Evolutionary conservation across 2,888 invertebrate species (phyloP).

Genomic region (Petrolisthes cinctipes): DNA sequence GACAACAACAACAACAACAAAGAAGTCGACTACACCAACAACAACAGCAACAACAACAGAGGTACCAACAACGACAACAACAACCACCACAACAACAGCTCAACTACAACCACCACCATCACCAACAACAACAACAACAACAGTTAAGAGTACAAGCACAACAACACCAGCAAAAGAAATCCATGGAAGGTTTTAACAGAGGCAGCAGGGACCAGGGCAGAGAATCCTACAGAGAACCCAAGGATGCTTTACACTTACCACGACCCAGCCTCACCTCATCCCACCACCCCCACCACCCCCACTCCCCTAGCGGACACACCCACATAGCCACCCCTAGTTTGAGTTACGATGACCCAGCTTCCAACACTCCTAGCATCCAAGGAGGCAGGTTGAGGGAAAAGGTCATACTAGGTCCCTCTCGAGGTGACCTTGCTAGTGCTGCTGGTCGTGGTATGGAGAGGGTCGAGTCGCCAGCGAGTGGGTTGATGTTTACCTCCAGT

Average conservation of each 20-base stretch:
- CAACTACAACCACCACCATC: slow-evolving; percentile 7
- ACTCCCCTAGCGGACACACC: neutral
- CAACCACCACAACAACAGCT: slow-evolving; percentile 13
- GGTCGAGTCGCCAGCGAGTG: neutral
- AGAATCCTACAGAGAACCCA: slow-evolving; percentile 44
- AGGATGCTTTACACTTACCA: slow-evolving; percentile 44
- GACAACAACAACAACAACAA: slow-evolving; percentile 10
- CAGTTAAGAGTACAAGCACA: neutral
- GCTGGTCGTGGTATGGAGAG: neutral
- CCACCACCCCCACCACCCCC: neutral
- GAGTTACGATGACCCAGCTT: slow-evolving; percentile 32
- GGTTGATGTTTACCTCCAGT: neutral
- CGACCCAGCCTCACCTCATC: slow-evolving; percentile 37
- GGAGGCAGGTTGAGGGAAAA: neutral
- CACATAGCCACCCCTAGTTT: neutral
- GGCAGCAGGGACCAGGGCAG: neutral
- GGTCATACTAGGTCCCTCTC: neutral
- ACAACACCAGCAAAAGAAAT: neutral
- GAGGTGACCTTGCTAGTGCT: neutral
- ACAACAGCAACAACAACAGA: slow-evolving; percentile 12
- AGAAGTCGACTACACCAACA: neutral
- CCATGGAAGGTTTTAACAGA: slow-evolving; percentile 8
- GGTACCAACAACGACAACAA: slow-evolving; percentile 3
- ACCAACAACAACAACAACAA: slow-evolving; percentile 22
- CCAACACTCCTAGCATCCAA: neutral